Conservation (phyloP, 2,113 vertebrate species). For the Balaeniceps rex region DNA sequence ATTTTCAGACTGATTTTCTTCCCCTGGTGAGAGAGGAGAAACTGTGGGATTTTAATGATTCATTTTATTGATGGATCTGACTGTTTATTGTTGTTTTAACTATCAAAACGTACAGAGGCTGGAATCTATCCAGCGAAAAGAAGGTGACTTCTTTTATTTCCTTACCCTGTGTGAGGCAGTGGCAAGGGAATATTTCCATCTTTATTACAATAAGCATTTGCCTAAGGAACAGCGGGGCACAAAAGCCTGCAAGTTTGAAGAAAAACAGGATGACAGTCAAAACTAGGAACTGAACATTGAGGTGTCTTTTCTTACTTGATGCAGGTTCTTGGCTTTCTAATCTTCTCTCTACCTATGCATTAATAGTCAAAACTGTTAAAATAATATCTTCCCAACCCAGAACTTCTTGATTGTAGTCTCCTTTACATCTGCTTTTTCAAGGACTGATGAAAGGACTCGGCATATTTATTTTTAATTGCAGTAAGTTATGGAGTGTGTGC, state of each 20-base stretch:
- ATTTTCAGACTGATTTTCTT: slow-evolving; percentile 21
- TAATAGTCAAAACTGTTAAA: neutral
- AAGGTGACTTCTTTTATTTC: neutral
- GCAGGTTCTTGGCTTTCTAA: neutral
- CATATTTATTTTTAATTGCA: neutral
- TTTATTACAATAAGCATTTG: neutral
- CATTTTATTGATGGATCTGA: slow-evolving; percentile 11
- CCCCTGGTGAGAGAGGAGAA: neutral
- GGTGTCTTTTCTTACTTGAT: neutral
- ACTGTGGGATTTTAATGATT: neutral
- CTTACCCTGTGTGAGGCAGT: neutral
- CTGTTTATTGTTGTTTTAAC: slow-evolving; percentile 46
- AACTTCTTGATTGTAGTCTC: neutral
- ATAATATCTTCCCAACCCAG: neutral
- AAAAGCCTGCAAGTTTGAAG: neutral
- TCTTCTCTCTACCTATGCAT: neutral
- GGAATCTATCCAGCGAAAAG: slow-evolving; percentile 20
- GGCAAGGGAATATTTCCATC: neutral
- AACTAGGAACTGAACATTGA: neutral
- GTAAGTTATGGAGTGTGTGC: neutral
- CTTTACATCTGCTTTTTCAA: neutral
- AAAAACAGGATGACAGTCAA: neutral
- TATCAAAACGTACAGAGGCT: slow-evolving; percentile 15
- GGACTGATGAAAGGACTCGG: neutral
- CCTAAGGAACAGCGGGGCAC: neutral